Evolutionary conservation across 1,140 invertebrate genomes (phyloP).

Genomic region (Conus betulinus): DNA sequence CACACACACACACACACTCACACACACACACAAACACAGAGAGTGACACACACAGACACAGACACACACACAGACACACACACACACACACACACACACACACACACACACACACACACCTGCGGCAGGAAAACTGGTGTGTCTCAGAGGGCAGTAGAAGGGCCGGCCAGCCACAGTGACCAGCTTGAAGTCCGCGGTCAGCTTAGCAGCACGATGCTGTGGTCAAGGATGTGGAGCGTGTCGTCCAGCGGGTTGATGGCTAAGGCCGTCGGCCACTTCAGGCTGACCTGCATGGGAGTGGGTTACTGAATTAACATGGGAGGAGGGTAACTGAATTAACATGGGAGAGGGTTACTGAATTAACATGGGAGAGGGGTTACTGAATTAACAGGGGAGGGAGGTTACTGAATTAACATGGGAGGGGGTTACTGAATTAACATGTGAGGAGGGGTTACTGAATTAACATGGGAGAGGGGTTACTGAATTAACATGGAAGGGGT

Average conservation of each 20-base stretch:
- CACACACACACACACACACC: slow-evolving; percentile 14
- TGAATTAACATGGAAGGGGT: too few relatives aligned
- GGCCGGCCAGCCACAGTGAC: slow-evolving; percentile 94
- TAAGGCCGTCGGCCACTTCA: slow-evolving; percentile 95
- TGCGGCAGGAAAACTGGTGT: slow-evolving; percentile 55
- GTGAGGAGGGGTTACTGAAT: too few relatives aligned
- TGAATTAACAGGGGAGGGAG: too few relatives aligned
- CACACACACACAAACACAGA: too few relatives aligned
- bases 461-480: too few relatives aligned
- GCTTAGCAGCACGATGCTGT: slow-evolving; percentile 95
- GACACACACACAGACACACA: neutral
- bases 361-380: too few relatives aligned
- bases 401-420: too few relatives aligned
- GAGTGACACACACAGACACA: too few relatives aligned
- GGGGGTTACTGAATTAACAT: too few relatives aligned
- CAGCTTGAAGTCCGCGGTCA: slow-evolving; percentile 91
- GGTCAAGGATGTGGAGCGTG: slow-evolving; percentile 95
- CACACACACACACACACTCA: neutral
- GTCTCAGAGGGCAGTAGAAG: slow-evolving; percentile 89
- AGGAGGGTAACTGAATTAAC: too few relatives aligned
- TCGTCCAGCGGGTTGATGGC: slow-evolving; percentile 96
- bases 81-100: slow-evolving; percentile 4
- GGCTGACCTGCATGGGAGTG: slow-evolving; percentile 81
- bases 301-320: too few relatives aligned
- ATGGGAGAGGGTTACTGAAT: too few relatives aligned